Conservation (phyloP, 2,797 vertebrate genomes). For the Enoplosus armatus region DNA sequence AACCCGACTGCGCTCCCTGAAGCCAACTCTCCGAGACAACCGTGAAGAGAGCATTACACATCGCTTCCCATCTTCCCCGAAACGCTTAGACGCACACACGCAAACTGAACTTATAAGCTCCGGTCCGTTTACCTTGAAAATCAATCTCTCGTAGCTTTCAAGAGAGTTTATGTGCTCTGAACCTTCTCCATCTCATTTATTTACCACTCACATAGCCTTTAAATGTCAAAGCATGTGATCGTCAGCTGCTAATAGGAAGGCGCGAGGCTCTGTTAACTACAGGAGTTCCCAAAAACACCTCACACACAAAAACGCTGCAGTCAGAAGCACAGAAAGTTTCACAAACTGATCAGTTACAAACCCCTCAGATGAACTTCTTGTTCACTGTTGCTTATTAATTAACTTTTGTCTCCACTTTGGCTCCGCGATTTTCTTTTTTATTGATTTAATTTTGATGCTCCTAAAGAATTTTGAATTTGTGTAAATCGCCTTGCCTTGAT, state of each 20-base stretch:
- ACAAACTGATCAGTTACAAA: not conserved
- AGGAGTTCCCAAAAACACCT: not conserved
- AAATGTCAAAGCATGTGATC: constrained; percentile 62
- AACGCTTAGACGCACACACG: constrained; percentile 23
- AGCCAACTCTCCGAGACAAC: constrained; percentile 45
- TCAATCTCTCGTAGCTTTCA: constrained; percentile 60
- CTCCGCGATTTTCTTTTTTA: not conserved
- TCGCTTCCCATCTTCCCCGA: constrained; percentile 37
- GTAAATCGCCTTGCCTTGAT: too few species aligned
- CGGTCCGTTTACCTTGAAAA: constrained; percentile 59
- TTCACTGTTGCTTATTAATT: not conserved
- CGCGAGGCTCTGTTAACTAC: constrained; percentile 9
- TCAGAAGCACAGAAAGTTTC: not conserved
- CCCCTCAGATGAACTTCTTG: not conserved
- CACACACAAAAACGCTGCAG: not conserved
- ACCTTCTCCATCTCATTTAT: constrained; percentile 49
- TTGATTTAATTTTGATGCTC: not conserved
- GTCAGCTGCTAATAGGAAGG: constrained; percentile 26
- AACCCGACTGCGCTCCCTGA: constrained; percentile 23
- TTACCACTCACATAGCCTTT: constrained; percentile 47
- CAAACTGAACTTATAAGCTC: constrained; percentile 43
- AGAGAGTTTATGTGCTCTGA: constrained; percentile 49
- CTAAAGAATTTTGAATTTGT: too few species aligned
- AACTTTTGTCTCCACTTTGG: not conserved
- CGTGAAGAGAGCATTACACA: constrained; percentile 56